Base-by-base conservation (phyloP, 2,888 invertebrate species). In the Aporophyla lueneburgensis region DNA sequence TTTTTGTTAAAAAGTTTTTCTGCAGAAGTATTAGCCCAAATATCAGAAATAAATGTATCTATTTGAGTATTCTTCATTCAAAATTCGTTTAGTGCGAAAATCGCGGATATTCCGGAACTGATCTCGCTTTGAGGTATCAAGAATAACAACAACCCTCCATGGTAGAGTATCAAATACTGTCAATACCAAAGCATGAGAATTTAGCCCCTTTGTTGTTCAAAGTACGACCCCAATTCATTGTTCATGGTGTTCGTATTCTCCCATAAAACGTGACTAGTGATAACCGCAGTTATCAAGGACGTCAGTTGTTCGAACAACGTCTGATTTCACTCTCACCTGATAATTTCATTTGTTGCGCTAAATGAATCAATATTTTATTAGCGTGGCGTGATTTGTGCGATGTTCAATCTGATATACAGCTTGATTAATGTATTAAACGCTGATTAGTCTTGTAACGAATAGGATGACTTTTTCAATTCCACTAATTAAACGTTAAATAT, bases 351-450 rank as follows among this genome's bases (percentile, higher is more conserved):
- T 69, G 58, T 65, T 71, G 71, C 71, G 40, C 56, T 71, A 24
- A 67, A 70, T 76, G 58, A 58, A 81, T 74, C 53, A 84, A 66
- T 84, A 68, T 68, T 74, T 67, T 81, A 74, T 69, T 74, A 58
- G 61, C 14, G 66, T 73, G 6, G 58, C 69, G 83, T 83, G 73
- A 66, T 83, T 70, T 65, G 43, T 71, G 73, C 33, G 61, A 61
- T 56, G 67, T 59, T 53, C 46, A 40, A 68, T 46, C 69, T 68
- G 49, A 71, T 71, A 67, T 33, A 62, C 54, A 71, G 14, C n/a
- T 69, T 78, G 68, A 78, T 81, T 59, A 51, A 65, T 71, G 19
- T 62, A 21, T 43, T 82, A 63, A 63, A 78, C 61, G 33, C 53
- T 72, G 33, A 69, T 72, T 78, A 68, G 65, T 76, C 53, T 72